These are phyloP conservation scores for Andrena haemorrhoa DNA, from an alignment of 2,888 invertebrate species.

Conservation along the genomic window DNA sequence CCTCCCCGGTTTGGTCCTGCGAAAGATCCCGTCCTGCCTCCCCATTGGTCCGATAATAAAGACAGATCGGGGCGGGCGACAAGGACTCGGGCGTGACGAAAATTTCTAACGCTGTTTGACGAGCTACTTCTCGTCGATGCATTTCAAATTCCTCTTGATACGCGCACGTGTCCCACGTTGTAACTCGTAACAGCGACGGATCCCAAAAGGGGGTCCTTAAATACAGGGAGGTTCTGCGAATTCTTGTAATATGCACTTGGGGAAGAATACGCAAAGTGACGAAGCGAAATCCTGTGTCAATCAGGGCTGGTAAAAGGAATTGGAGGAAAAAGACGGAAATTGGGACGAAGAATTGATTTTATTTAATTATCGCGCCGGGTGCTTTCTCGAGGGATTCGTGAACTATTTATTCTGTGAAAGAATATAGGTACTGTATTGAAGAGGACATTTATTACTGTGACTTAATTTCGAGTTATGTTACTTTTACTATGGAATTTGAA, in stretches of 20 bases:
- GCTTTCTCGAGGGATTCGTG: no score
- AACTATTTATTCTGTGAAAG: no score
- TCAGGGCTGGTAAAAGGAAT: not conserved
- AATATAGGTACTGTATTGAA: no score
- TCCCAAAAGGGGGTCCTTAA: constrained; percentile 18
- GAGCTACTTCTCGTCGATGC: constrained; percentile 11
- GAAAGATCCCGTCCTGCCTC: constrained; percentile 46
- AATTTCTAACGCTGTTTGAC: constrained; percentile 59
- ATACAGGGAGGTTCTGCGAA: not conserved
- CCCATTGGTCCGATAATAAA: constrained; percentile 67
- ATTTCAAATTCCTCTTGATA: constrained; percentile 51
- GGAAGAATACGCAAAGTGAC: not conserved
- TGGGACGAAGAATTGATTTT: not conserved
- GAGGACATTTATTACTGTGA: no score
- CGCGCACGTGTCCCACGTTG: constrained; percentile 11
- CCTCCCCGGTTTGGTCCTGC: constrained; percentile 15
- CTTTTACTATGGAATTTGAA: no score
- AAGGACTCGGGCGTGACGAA: constrained; percentile 64
- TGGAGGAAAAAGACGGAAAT: not conserved
- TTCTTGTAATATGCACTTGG: not conserved
- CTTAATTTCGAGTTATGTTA: no score
- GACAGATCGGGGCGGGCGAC: constrained; percentile 62
- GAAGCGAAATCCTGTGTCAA: not conserved
- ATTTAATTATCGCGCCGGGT: not conserved
- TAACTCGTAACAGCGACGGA: constrained; percentile 23